Base-by-base conservation (phyloP, 2,797 vertebrate species). In the Zalophus californianus region DNA sequence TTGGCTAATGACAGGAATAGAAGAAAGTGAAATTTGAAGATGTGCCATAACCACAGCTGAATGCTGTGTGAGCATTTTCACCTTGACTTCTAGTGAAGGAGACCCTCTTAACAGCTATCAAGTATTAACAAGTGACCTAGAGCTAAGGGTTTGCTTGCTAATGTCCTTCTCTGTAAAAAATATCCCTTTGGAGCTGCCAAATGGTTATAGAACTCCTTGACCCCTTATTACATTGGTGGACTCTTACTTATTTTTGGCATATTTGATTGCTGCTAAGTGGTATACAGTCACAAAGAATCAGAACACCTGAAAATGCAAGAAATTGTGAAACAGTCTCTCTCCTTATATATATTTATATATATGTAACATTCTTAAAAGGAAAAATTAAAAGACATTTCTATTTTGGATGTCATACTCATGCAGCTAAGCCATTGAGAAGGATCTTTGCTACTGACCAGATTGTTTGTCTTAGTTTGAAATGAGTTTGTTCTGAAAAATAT, bases 21-120 rank as follows among this genome's bases (percentile, higher is more conserved):
- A 91, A 97, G 54, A 94, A 84, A 89, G 50, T 92, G 41, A 96
- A 95, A 54, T 80, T n/a, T 90, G 41, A 90, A 96, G 58, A 12
- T 64, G 21, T 91, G 58, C 75, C 75, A 66, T 68, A 97, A 66
- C 80, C 77, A 29, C 35, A 75, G 25, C 35, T 62, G 77, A 90
- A 14, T 88, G 41, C 41, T 70, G 1, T 84, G 44, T 86, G 52
- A 94, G 41, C 86, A n/a, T 93, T 95, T 92, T 93, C 50, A 88
- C 70, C 66, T 93, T 96, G 83, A 77, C 64, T 95, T 41, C 1
- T 32, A 44, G 16, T 90, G 60, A 87, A 92, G 94, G 90, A 86
- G 56, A 62, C 23, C 25, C 25, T 89, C 52, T 92, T 86, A 77
- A 58, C 44, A 86, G 90, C 58, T 86, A 8, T 94, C 38, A 60